Conservation (phyloP, 2,113 vertebrate genomes). For the Prinia subflava region DNA sequence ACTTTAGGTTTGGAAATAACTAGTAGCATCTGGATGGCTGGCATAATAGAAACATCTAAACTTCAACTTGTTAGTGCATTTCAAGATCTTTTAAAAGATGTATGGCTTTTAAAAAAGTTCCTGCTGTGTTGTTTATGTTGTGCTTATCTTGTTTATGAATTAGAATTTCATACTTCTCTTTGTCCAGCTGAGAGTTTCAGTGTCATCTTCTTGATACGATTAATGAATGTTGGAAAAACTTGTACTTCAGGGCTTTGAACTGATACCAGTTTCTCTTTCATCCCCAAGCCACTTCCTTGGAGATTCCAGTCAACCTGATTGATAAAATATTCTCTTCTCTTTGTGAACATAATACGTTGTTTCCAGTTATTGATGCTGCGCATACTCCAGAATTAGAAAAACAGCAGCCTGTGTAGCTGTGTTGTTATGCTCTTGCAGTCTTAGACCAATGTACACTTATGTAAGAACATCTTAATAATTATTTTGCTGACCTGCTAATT, state of each 20-base stretch:
- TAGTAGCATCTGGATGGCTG: background rate
- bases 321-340: background rate
- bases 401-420: background rate
- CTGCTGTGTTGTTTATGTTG: background rate
- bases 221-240: background rate
- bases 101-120: fast-evolving
- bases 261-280: background rate
- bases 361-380: background rate
- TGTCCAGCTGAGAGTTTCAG: background rate
- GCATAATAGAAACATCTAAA: background rate
- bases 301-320: background rate
- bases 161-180: background rate
- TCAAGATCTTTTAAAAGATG: background rate
- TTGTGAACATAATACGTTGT: background rate
- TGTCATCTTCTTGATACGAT: background rate
- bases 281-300: background rate
- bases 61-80: background rate
- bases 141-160: background rate
- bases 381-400: background rate
- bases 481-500: background rate
- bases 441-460: background rate
- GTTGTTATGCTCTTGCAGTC: background rate
- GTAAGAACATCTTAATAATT: background rate
- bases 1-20: background rate
- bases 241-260: background rate